phyloP scores from a whole-genome alignment of 2,888 invertebrate genomes.

The Drosophila tanythrix region DNA sequence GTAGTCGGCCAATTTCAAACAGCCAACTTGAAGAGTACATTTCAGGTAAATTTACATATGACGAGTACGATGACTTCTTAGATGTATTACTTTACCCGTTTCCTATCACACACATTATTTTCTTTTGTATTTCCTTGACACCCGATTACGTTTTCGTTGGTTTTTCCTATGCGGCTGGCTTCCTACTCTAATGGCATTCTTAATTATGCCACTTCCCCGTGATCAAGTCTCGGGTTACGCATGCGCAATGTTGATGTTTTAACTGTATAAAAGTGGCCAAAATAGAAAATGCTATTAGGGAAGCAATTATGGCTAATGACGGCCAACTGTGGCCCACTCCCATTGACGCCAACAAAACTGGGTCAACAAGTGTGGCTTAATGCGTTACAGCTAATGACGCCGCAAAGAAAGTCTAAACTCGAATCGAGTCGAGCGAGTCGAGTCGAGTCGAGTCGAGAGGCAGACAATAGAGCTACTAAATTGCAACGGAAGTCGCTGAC shows the following conservation, averaged over 20 bases:
- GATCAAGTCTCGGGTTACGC: conserved; percentile 51
- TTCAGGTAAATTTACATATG: conserved; percentile 48
- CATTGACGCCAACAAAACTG: conserved; percentile 33
- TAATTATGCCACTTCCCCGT: conserved; percentile 54
- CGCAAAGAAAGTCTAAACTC: conserved; percentile 41
- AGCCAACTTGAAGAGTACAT: conserved; percentile 10
- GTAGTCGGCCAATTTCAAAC: conserved; percentile 52
- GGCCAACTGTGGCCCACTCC: conserved; percentile 43
- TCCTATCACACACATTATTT: conserved; percentile 24
- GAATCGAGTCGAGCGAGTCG: not conserved
- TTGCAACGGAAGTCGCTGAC: conserved; percentile 53
- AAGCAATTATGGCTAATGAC: conserved; percentile 68
- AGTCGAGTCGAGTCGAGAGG: not conserved
- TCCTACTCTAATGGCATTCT: conserved; percentile 54
- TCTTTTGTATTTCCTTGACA: conserved; percentile 46
- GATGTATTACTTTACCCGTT: conserved; percentile 20
- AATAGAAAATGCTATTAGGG: conserved; percentile 56
- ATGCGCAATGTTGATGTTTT: conserved; percentile 60
- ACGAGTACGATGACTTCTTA: conserved; percentile 4
- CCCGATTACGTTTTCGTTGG: conserved; percentile 52
- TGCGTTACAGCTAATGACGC: conserved; percentile 47
- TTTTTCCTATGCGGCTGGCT: conserved; percentile 34
- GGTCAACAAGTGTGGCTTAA: conserved; percentile 64
- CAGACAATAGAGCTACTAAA: conserved; percentile 40
- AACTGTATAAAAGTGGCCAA: conserved; percentile 40